Percentiles rank a stretch among this genome's conserved stretches.
These are phyloP conservation scores for Strigamia maritima DNA, from an alignment of 2,888 invertebrate species.

Conservation along the genomic window DNA sequence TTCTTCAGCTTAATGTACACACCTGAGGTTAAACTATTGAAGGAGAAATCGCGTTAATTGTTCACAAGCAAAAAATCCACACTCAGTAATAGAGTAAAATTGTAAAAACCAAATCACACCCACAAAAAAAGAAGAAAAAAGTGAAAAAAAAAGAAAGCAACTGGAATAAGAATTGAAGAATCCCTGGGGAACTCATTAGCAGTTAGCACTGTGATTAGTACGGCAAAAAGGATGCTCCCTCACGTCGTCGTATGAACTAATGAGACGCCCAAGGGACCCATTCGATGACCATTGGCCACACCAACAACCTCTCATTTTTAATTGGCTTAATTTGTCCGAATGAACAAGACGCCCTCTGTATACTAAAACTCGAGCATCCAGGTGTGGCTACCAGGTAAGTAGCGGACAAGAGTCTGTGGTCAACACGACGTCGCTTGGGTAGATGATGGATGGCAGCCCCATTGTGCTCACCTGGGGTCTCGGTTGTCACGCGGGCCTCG, in stretches of 20 bases:
- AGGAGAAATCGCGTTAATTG: background rate
- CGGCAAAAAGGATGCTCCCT: background rate
- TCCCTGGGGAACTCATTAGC: conserved; percentile 35
- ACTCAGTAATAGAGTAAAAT: background rate
- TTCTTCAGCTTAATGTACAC: background rate
- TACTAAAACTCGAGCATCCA: background rate
- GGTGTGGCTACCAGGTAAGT: background rate
- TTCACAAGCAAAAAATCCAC: background rate
- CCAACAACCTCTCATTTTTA: conserved; percentile 28
- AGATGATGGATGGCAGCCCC: conserved; percentile 4
- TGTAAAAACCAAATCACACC: background rate
- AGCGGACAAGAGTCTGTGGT: background rate
- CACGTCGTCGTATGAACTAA: background rate
- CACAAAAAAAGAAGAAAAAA: background rate
- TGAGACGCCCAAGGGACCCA: conserved; percentile 27
- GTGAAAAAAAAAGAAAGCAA: background rate
- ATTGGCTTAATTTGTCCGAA: conserved; percentile 34
- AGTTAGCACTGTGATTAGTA: conserved; percentile 36
- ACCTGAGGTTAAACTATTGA: background rate
- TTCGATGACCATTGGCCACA: conserved; percentile 34
- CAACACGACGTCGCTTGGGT: background rate
- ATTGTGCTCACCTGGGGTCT: conserved; percentile 4
- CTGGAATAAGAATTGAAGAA: conserved; percentile 3
- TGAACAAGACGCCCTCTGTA: conserved; percentile 4
- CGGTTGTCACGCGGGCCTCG: background rate